Evolutionary conservation across 2,797 vertebrate species (phyloP), one percentile per base, ranked within the genome.

Genomic region (Sebastes hubbsi): DNA sequence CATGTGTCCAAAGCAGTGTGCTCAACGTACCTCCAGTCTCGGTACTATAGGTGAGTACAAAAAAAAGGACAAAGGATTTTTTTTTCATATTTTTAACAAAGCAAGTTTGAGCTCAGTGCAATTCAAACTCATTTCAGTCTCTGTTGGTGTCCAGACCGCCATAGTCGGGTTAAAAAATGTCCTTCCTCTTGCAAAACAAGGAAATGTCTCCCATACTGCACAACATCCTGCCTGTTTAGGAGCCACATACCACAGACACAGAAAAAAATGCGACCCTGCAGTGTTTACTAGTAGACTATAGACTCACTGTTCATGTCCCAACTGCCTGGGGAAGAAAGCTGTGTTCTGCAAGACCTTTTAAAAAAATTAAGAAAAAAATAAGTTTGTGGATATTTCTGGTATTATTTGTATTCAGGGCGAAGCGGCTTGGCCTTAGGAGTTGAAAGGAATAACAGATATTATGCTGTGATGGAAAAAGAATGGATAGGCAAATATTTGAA

Each of bases 1-100:
- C 98, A 99, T 8, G 97, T 99, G 87, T 99, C 98, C 94, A 99
- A 99, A 96, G 99, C 98, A 63, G 98, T 99, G 88, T 99, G 99
- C 94, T 99, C 99, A 66, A 99, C 99, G 25, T 99, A 99, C 85
- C 97, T 99, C 84, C 99, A 99, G 87, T 99, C 98, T 85, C 97
- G 99, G 87, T 99, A 99, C 96, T 99, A 99, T 93, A 99, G 99
- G 99, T 99, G 95, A 97, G 92, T 91, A 86, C 82, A 82, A 83
- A 58, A 80, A 82, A 56, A 54, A 70, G 1, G 6, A 36, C 18
- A 30, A 34, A 42, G 6, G 4, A 4, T 38, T 72, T 63, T 69
- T 5, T 27, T 18, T 1, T 6, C 0, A 22, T 70, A 27, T 60
- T 77, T 82, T 69, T 11, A 22, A 61, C 29, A 63, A 73, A 63